These are phyloP conservation scores for Trissolcus basalis DNA, from an alignment of 1,140 invertebrate species.

Conservation along the genomic window DNA sequence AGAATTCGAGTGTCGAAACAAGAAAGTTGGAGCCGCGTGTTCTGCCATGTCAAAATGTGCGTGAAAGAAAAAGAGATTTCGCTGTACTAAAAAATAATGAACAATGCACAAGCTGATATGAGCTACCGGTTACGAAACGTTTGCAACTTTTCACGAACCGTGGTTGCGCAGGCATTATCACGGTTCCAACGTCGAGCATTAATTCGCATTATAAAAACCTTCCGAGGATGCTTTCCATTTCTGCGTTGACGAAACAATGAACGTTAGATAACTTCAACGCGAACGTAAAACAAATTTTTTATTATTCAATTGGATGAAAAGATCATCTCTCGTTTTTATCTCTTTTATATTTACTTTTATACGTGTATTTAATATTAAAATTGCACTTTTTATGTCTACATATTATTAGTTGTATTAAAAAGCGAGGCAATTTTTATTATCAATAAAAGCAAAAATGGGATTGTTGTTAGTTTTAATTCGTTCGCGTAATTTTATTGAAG, in stretches of 20 bases:
- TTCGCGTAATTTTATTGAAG: neutral
- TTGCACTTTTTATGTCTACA: too few species aligned
- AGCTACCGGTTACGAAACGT: constrained; percentile 47
- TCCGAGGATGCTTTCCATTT: constrained; percentile 41
- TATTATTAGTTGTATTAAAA: too few species aligned
- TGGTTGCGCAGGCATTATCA: constrained; percentile 47
- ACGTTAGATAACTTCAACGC: constrained; percentile 41
- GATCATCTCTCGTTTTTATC: neutral
- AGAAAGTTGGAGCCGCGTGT: constrained; percentile 20
- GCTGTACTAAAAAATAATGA: constrained; percentile 27
- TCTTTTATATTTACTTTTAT: neutral
- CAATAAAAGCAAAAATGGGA: neutral
- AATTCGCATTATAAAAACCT: constrained; percentile 46
- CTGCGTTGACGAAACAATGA: constrained; percentile 52
- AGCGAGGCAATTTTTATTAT: too few species aligned
- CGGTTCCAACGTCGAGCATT: constrained; percentile 37
- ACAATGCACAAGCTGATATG: constrained; percentile 33
- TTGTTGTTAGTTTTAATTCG: neutral
- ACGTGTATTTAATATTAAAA: too few species aligned
- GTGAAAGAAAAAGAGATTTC: constrained; percentile 30
- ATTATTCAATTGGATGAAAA: neutral
- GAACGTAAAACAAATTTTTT: constrained; percentile 23
- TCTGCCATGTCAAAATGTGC: constrained; percentile 24
- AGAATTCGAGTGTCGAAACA: constrained; percentile 15
- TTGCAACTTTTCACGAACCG: constrained; percentile 30